Evolutionary conservation across 1,140 invertebrate species (phyloP).

Genomic region (Phthorimaea operculella): DNA sequence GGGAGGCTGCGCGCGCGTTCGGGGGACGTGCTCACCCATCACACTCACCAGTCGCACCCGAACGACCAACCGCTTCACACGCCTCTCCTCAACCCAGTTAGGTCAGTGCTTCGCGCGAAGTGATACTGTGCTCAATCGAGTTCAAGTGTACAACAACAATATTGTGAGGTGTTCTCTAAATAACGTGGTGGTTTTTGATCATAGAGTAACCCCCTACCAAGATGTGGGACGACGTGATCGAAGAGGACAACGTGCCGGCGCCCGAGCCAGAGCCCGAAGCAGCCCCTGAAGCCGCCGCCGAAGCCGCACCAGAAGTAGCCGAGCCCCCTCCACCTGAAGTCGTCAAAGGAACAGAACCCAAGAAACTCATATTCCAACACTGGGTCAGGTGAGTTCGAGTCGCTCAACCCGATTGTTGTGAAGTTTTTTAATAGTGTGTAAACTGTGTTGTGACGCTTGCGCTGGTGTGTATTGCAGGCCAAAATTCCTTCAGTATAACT

Average conservation of each 20-base stretch:
- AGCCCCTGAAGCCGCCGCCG: conserved; percentile 27
- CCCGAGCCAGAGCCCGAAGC: conserved; percentile 26
- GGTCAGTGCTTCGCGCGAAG: conserved; percentile 27
- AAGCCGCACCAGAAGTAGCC: conserved; percentile 51
- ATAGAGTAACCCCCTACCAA: conserved; percentile 39
- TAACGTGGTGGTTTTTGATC: conserved; percentile 31
- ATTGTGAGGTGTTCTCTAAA: conserved; percentile 13
- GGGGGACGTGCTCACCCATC: conserved; percentile 41
- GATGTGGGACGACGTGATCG: conserved; percentile 58
- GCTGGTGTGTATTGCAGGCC: conserved; percentile 69
- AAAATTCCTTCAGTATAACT: conserved; percentile 81
- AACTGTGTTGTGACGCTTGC: neutral
- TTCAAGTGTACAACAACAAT: conserved; percentile 24
- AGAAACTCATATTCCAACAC: conserved; percentile 73
- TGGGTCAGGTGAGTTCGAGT: conserved; percentile 73
- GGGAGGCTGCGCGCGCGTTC: conserved; percentile 43
- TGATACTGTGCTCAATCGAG: conserved; percentile 15
- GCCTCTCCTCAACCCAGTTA: conserved; percentile 44
- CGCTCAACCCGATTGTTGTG: no score
- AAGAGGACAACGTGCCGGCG: conserved; percentile 42
- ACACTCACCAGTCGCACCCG: conserved; percentile 50
- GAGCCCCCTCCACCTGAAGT: conserved; percentile 71
- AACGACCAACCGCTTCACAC: conserved; percentile 57
- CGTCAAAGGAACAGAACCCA: conserved; percentile 61
- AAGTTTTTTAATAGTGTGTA: no score